Conservation (phyloP, 1,140 invertebrate species). For the Microplitis mediator region DNA sequence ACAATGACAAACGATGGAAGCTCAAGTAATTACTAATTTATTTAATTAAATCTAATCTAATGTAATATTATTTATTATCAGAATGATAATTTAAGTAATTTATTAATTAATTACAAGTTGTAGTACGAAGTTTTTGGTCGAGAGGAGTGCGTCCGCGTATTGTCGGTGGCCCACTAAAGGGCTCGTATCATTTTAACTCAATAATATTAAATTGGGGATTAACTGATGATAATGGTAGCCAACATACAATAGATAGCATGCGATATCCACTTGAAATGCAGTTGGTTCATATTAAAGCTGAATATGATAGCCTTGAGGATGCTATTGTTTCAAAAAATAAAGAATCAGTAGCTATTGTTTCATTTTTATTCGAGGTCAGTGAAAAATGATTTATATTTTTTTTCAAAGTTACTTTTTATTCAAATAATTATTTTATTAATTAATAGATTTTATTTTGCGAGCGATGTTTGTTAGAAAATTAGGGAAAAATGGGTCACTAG, state of each 20-base stretch:
- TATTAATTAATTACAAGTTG: conserved; percentile 28
- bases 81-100: background rate
- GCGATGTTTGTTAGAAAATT: no score
- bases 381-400: background rate
- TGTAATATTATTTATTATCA: background rate
- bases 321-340: conserved; percentile 12
- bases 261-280: conserved; percentile 66
- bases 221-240: conserved; percentile 64
- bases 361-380: conserved; percentile 58
- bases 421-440: no score
- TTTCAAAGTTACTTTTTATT: background rate
- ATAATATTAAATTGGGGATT: conserved; percentile 66
- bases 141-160: conserved; percentile 49
- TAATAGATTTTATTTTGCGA: no score
- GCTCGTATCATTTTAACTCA: conserved; percentile 61
- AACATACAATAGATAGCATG: conserved; percentile 64
- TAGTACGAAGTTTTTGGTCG: conserved; percentile 39
- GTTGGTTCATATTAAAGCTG: conserved; percentile 53
- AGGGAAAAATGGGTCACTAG: no score
- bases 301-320: conserved; percentile 24
- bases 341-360: conserved; percentile 50
- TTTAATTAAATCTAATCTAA: background rate
- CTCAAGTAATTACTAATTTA: conserved; percentile 36
- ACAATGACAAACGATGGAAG: conserved; percentile 45
- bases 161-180: conserved; percentile 60